Percentiles rank a stretch among this genome's conserved stretches.
phyloP scores from a whole-genome alignment of 2,888 invertebrate genomes.

The Aleiodes leptofemur region DNA sequence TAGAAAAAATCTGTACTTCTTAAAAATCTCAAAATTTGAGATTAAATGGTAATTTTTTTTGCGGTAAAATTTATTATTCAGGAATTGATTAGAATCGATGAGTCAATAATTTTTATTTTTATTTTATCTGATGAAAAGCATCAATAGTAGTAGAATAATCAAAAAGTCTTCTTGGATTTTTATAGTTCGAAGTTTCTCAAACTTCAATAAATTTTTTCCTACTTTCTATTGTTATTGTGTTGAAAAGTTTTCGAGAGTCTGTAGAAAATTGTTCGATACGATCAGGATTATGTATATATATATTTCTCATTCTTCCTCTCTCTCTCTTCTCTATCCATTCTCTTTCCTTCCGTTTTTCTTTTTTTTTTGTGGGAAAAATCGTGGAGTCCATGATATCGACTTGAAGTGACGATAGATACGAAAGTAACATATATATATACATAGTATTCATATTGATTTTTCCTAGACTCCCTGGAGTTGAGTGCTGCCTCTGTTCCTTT shows the following conservation, averaged over 20 bases:
- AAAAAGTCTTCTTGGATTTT: not conserved
- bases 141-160: no score
- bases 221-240: conserved; percentile 36
- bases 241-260: not conserved
- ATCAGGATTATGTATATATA: conserved; percentile 18
- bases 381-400: conserved; percentile 48
- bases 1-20: no score
- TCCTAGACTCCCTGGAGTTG: conserved; percentile 28
- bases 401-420: conserved; percentile 50
- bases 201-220: conserved; percentile 39
- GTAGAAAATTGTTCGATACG: conserved; percentile 11
- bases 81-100: no score
- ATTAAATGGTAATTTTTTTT: no score
- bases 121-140: no score
- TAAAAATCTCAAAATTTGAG: no score
- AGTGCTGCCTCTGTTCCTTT: conserved; percentile 30
- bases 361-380: conserved; percentile 34
- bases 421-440: conserved; percentile 21
- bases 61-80: no score
- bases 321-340: not conserved
- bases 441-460: conserved; percentile 54
- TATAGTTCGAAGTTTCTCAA: conserved; percentile 6
- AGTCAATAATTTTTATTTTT: no score
- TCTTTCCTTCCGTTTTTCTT: conserved; percentile 22
- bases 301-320: not conserved